A percentile compares a stretch with the other conserved stretches of the same genome.
Conservation (phyloP, 2,888 invertebrate species). For the Sepioteuthis lessoniana region DNA sequence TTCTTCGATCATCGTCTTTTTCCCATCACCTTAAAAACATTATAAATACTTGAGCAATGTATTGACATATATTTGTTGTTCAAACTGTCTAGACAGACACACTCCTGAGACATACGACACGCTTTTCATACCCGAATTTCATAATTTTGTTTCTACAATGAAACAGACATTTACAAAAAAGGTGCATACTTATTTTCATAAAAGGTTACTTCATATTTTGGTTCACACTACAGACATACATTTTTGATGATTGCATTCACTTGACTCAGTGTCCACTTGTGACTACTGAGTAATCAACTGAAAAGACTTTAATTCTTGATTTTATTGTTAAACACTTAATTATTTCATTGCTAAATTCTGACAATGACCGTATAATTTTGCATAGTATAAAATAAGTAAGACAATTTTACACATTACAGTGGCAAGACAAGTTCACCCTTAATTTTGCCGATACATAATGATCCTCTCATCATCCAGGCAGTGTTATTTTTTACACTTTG, state of each 20-base stretch:
- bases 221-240: background rate
- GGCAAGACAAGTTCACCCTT: background rate
- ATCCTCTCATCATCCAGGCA: background rate
- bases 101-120: background rate
- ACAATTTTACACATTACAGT: background rate
- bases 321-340: background rate
- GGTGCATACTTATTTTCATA: background rate
- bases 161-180: background rate
- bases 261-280: background rate
- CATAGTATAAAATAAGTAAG: background rate
- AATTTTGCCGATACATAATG: background rate
- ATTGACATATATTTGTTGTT: conserved; percentile 23
- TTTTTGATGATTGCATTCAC: background rate
- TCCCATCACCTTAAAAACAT: background rate
- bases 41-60: background rate
- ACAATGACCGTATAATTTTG: background rate
- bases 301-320: background rate
- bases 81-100: background rate
- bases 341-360: background rate
- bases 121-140: background rate
- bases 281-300: background rate
- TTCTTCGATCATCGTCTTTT: background rate
- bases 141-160: background rate
- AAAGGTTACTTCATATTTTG: background rate
- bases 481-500: background rate